Evolutionary conservation across 2,797 vertebrate genomes (phyloP).

Genomic region (Gallinago nigripennis): DNA sequence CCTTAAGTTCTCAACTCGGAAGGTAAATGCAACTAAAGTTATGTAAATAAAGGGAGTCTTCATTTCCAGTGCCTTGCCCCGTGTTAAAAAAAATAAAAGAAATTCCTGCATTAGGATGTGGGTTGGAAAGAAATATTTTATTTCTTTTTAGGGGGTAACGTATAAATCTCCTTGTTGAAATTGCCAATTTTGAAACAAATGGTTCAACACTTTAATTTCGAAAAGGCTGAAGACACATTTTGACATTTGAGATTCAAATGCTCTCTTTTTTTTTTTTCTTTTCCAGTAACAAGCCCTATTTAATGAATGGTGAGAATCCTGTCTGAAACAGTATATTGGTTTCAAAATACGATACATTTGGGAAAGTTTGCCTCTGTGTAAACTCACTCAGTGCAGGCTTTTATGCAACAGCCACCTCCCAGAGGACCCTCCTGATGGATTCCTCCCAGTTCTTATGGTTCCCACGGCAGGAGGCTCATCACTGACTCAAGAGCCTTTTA

Average conservation of each 20-base stretch:
- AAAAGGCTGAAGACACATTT: neutral
- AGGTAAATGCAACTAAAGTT: neutral
- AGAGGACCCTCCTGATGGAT: neutral
- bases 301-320: neutral
- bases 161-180: neutral
- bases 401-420: neutral
- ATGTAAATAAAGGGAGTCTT: neutral
- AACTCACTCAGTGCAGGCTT: neutral
- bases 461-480: neutral
- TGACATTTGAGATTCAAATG: neutral
- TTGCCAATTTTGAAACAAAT: neutral
- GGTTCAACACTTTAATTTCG: neutral
- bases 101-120: neutral
- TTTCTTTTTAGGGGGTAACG: neutral
- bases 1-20: neutral
- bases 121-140: neutral
- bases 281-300: neutral
- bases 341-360: neutral
- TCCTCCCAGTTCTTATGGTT: neutral
- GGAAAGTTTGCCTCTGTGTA: neutral
- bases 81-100: neutral
- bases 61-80: neutral
- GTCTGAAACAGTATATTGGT: neutral
- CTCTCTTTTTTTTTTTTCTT: neutral
- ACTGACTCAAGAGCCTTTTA: neutral